A percentile compares a stretch with the other conserved stretches of the same genome.
These are phyloP conservation scores for Botia almorhae DNA, from an alignment of 2,797 vertebrate species.

Conservation along the genomic window DNA sequence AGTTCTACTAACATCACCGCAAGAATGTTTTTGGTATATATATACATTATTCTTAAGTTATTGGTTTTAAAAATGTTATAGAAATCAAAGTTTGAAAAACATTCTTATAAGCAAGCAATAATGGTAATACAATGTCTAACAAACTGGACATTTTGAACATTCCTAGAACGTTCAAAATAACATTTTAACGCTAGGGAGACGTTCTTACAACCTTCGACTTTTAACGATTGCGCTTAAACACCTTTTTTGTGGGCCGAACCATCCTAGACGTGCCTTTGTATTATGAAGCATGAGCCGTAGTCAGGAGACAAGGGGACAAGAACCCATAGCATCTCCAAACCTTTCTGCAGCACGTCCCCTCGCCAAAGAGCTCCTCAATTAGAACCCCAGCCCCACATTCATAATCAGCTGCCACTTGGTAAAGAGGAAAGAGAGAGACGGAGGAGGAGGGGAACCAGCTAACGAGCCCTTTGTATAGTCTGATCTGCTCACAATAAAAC, in stretches of 20 bases:
- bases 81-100: too few relatives aligned
- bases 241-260: constrained; percentile 20
- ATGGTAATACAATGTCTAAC: too few relatives aligned
- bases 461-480: constrained; percentile 82
- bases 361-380: constrained; percentile 77
- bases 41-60: too few relatives aligned
- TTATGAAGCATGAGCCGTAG: constrained; percentile 74
- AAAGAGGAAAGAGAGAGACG: constrained; percentile 75
- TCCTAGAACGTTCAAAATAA: too few relatives aligned
- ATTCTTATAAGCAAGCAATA: too few relatives aligned
- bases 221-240: constrained; percentile 36
- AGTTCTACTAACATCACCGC: too few relatives aligned
- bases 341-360: constrained; percentile 65
- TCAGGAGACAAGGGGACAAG: constrained; percentile 72
- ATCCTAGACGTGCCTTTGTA: constrained; percentile 39
- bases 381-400: constrained; percentile 78
- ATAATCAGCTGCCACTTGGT: constrained; percentile 82
- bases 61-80: too few relatives aligned
- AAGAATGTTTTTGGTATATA: too few relatives aligned
- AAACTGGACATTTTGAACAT: too few relatives aligned
- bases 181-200: too few relatives aligned
- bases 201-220: too few relatives aligned
- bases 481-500: constrained; percentile 81
- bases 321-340: constrained; percentile 45
- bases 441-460: constrained; percentile 64